Percentiles rank a stretch among this genome's conserved stretches.
phyloP scores from a whole-genome alignment of 2,888 invertebrate genomes.

The Drosophila gaucha region DNA sequence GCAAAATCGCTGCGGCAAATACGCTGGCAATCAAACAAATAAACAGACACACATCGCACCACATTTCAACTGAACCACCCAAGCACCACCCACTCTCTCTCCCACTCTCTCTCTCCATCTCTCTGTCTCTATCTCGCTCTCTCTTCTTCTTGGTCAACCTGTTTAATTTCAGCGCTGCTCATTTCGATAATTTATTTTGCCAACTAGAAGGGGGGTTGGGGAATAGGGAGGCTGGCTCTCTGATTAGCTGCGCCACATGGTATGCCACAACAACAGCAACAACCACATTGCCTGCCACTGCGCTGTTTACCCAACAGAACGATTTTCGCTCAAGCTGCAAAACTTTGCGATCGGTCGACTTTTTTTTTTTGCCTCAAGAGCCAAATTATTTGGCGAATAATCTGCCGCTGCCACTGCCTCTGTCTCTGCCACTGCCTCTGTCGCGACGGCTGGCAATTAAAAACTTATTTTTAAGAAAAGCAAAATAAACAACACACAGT shows the following conservation, averaged over 20 bases:
- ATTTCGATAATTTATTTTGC: conserved; percentile 78
- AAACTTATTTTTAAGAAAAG: conserved; percentile 76
- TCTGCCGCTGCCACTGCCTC: conserved; percentile 67
- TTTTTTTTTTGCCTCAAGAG: conserved; percentile 51
- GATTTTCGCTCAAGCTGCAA: conserved; percentile 61
- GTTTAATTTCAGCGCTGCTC: conserved; percentile 77
- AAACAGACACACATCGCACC: conserved; percentile 54
- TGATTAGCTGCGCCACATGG: conserved; percentile 59
- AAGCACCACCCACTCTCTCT: neutral
- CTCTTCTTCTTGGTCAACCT: conserved; percentile 65
- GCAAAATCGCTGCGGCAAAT: conserved; percentile 18
- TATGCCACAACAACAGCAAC: conserved; percentile 2
- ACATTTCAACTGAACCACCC: neutral
- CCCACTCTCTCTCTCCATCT: neutral
- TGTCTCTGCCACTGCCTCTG: neutral
- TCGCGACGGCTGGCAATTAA: conserved; percentile 59
- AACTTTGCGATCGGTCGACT: conserved; percentile 43
- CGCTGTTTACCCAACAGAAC: conserved; percentile 55
- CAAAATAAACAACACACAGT: conserved; percentile 45
- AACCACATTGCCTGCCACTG: conserved; percentile 9
- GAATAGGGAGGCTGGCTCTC: conserved; percentile 3
- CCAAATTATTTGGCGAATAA: conserved; percentile 84
- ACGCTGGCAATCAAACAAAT: conserved; percentile 72
- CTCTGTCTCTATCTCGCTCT: neutral
- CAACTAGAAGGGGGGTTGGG: conserved; percentile 35